Evolutionary conservation across 2,797 vertebrate species (phyloP).

Genomic region (Falco concolor): DNA sequence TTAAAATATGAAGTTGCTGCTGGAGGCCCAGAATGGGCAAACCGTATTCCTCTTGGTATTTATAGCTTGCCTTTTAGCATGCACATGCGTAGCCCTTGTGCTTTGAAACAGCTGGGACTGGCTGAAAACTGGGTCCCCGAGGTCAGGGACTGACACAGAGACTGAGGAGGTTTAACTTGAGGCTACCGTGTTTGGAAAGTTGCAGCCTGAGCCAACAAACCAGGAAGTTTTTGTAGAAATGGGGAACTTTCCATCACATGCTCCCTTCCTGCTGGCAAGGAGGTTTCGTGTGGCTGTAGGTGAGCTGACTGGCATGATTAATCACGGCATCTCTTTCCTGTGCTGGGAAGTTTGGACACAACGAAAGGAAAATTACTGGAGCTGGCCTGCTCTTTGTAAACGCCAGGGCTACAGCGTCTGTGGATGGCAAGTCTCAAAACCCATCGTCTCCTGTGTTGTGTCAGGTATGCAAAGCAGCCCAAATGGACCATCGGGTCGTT

Average conservation of each 20-base stretch:
- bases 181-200: not conserved
- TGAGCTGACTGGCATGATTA: not conserved
- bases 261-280: not conserved
- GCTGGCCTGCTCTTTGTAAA: not conserved
- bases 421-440: not conserved
- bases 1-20: conserved; percentile 9
- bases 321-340: not conserved
- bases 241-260: not conserved
- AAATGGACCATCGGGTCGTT: rapidly evolving
- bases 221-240: not conserved
- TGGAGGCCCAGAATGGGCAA: conserved; percentile 10
- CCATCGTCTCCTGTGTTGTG: rapidly evolving
- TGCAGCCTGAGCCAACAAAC: not conserved
- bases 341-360: not conserved
- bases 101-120: not conserved
- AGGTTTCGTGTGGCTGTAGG: not conserved
- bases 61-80: not conserved
- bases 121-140: not conserved
- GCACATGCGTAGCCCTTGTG: not conserved
- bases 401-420: not conserved
- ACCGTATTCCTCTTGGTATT: not conserved
- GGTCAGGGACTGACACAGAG: not conserved
- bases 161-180: not conserved
- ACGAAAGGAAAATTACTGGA: not conserved
- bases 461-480: not conserved